Base-by-base conservation (phyloP, 1,140 invertebrate genomes). In the Penaeus vannamei region DNA sequence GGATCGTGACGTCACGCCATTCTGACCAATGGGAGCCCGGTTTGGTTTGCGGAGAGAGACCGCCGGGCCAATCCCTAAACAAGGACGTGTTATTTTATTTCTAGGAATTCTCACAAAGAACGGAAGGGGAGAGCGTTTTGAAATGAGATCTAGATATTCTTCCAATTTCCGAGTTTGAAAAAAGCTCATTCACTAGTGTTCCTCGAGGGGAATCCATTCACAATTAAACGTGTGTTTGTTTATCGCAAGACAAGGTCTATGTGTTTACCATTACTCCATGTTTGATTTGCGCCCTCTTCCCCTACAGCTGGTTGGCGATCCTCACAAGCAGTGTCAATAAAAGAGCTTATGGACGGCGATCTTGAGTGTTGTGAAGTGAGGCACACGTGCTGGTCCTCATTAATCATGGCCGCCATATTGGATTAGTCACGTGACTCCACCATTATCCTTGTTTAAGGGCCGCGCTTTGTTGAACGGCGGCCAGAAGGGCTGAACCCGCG, bases 361-460 rank as follows among this genome's bases (percentile, higher is more conserved):
- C 66, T 84, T 81, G 76, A 86, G 60, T 42, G 36, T 62, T 82
- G 46, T 59, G 81, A 46, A 76, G 29, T 59, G 62, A 36, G 29
- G n/a, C 32, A 53, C 81, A 72, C 80, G 77, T 84, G 87, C 83
- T 29, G 29, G 59, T 59, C 72, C 82, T 85, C 87, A 89, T 89
- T 89, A 89, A 89, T 89, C 87, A 89, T 69, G 36, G 72, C 83
- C 87, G 82, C 87, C 82, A 89, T 89, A 84, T 89, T 89, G 87
- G 87, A 89, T 89, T 84, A 81, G 87, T 89, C 87, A 89, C 87
- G 87, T 89, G 87, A 89, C 87, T 84, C 26, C 12, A 64, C 82
- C 82, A 89, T 89, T 89, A 89, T 89, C 87, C 87, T 77, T 84
- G 82, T 84, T 85, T 29, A 89, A 89, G 87, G 82, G 87, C 82